These are phyloP conservation scores for Echinometra lucunter DNA, from an alignment of 53 echinoderm and acorn worm species.

Conservation along the genomic window DNA sequence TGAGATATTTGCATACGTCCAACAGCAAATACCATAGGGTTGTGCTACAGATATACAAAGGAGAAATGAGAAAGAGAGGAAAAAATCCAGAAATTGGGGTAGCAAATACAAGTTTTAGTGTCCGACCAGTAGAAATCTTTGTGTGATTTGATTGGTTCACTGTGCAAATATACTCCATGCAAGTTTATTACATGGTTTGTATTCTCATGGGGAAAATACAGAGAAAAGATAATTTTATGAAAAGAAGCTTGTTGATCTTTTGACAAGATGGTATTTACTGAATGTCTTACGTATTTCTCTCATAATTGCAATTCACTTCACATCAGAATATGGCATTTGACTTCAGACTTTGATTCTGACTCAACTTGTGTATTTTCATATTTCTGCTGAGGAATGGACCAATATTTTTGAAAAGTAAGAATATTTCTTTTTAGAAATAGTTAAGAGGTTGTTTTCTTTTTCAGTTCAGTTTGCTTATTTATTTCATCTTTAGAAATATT, in stretches of 20 bases:
- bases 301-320: constrained; percentile 20
- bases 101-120: constrained; percentile 50
- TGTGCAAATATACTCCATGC: constrained; percentile 59
- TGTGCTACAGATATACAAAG: constrained; percentile 53
- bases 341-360: constrained; percentile 3
- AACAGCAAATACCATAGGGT: constrained; percentile 55
- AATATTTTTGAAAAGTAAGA: background rate
- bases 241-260: constrained; percentile 11
- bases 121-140: constrained; percentile 44
- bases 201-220: background rate
- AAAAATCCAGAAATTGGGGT: constrained; percentile 58
- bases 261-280: constrained; percentile 6
- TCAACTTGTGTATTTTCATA: background rate
- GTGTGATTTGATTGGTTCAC: constrained; percentile 64
- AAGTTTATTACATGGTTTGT: constrained; percentile 37
- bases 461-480: too few relatives aligned
- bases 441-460: too few relatives aligned
- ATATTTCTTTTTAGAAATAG: too few relatives aligned
- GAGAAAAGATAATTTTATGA: constrained; percentile 44
- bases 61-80: constrained; percentile 3
- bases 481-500: background rate
- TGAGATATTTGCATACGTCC: constrained; percentile 38
- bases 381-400: background rate
- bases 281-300: constrained; percentile 3
- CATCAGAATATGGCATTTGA: background rate